Evolutionary conservation across 2,888 invertebrate genomes (phyloP), one percentile per base, ranked within the genome.

Genomic region (Ectobius pallidus): DNA sequence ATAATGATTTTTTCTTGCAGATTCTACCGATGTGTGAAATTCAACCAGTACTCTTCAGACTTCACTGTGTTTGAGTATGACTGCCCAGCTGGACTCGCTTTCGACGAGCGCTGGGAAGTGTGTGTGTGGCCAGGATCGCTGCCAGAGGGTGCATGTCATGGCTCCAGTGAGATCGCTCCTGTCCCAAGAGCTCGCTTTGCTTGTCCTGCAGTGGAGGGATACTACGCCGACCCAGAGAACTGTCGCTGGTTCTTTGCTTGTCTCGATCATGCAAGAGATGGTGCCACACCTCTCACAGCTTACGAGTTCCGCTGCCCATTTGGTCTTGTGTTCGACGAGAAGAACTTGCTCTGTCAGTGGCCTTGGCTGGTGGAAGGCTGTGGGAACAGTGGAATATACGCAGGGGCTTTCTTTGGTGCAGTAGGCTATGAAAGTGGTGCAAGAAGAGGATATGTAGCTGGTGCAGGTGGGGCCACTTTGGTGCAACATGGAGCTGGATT

Each of bases 171-270:
- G 84, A 92, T 93, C 42, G 91, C 91, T 0, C 92, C 93, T 0
- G 91, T 92, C 0, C 89, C 92, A 0, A 82, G 84, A 70, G 85
- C 87, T 1, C 86, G 91, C 77, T 93, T 92, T 81, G 82, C 87
- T 39, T 93, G 93, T 79, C 90, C 91, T 0, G 84, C 85, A 62
- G 86, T 87, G 77, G 86, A 88, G 82, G 88, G 93, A 73, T 93
- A 92, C 81, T 93, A 91, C 80, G 91, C 90, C 0, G 93, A 93
- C 81, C 92, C 92, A 0, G 91, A 91, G 81, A 92, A 93, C 83
- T 93, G 93, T 77, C 88, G 92, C 72, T 93, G 92, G 92, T 93
- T 93, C 87, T 93, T 92, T 82, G 92, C 93, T 27, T 93, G 93
- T 79, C 83, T 91, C 72, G 91, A 92, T 81, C 89, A 91, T 80